Percentiles rank a stretch among this genome's conserved stretches.
These are phyloP conservation scores for Helarctos malayanus DNA, from an alignment of 2,797 vertebrate species.

Conservation along the genomic window DNA sequence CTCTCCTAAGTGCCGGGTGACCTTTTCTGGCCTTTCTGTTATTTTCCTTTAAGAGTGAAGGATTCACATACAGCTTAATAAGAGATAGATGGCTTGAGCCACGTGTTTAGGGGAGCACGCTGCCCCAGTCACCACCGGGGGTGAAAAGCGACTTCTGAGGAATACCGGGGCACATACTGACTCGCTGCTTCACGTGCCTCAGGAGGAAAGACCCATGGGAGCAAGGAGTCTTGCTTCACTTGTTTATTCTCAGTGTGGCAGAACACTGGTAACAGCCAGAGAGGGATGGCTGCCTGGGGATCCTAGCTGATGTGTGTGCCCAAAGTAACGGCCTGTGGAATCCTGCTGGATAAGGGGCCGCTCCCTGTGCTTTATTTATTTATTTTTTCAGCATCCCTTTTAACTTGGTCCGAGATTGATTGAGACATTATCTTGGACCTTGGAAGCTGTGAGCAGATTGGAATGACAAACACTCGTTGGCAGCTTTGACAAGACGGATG, in stretches of 20 bases:
- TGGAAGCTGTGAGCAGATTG: slow-evolving; percentile 83
- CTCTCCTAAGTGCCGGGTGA: not conserved
- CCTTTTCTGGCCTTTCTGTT: not conserved
- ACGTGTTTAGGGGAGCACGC: not conserved
- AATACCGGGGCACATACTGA: slow-evolving; percentile 40
- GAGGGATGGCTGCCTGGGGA: slow-evolving; percentile 84
- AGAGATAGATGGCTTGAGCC: not conserved
- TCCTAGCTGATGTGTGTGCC: slow-evolving; percentile 88
- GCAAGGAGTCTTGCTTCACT: slow-evolving; percentile 69
- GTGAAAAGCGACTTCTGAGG: slow-evolving; percentile 64
- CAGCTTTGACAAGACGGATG: slow-evolving; percentile 86
- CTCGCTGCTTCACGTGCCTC: slow-evolving; percentile 55
- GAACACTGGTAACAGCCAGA: slow-evolving; percentile 76
- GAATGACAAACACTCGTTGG: slow-evolving; percentile 88
- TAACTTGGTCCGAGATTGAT: slow-evolving; percentile 86
- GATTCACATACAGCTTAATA: not conserved
- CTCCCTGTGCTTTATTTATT: slow-evolving; percentile 78
- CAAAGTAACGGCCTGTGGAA: slow-evolving; percentile 84
- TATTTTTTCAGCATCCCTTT: slow-evolving; percentile 76
- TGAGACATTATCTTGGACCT: slow-evolving; percentile 77
- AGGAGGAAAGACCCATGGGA: slow-evolving; percentile 46
- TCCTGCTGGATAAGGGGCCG: slow-evolving; percentile 83
- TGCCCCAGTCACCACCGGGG: not conserved
- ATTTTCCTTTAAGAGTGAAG: not conserved
- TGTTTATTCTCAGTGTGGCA: slow-evolving; percentile 74